Conservation (phyloP, 2,888 invertebrate genomes). For the Protophormia terraenovae region DNA sequence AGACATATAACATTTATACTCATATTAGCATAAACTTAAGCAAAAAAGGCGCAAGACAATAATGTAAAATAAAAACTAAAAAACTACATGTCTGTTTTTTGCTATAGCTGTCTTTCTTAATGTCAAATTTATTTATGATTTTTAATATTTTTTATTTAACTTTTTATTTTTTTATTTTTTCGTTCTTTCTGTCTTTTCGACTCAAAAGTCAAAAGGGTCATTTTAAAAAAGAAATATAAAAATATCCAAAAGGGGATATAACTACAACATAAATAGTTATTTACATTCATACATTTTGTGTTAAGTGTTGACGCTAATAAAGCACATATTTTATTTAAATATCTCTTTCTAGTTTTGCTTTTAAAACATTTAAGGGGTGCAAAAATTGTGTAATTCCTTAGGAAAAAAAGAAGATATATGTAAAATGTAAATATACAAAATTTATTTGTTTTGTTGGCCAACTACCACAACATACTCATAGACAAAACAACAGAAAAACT, state of each 20-base stretch:
- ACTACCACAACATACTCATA: conserved; percentile 12
- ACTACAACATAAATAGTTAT: no score
- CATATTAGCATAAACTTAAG: no score
- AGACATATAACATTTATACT: no score
- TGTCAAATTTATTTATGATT: conserved; percentile 68
- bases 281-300: conserved; percentile 47
- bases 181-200: background rate
- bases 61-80: background rate
- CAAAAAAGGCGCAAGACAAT: no score
- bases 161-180: conserved; percentile 27
- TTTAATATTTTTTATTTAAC: conserved; percentile 58
- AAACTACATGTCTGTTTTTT: conserved; percentile 42
- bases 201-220: conserved; percentile 59
- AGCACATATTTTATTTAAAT: conserved; percentile 61
- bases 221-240: conserved; percentile 16
- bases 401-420: no score
- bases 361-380: conserved; percentile 42
- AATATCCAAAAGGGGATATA: conserved; percentile 28
- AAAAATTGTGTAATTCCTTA: conserved; percentile 24
- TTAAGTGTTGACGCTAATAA: conserved; percentile 68
- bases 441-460: conserved; percentile 64
- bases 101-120: conserved; percentile 57
- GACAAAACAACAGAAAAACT: conserved; percentile 32
- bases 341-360: background rate
- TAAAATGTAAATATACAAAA: conserved; percentile 34